These are phyloP conservation scores for Salticus scenicus DNA, from an alignment of 2,888 invertebrate species.

Conservation along the genomic window DNA sequence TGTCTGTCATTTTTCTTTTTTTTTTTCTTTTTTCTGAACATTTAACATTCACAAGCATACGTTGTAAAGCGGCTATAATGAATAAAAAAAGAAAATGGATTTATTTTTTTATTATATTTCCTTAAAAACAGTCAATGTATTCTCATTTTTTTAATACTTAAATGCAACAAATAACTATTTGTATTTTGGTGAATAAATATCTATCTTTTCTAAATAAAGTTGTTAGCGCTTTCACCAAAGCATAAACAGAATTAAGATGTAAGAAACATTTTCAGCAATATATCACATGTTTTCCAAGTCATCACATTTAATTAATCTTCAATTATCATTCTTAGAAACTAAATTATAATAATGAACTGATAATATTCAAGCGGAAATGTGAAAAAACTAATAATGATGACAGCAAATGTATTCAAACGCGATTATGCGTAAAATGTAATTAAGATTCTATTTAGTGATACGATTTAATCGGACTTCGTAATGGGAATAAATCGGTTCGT, in stretches of 20 bases:
- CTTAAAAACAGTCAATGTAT: too few relatives aligned
- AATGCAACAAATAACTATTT: too few relatives aligned
- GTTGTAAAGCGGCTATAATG: too few relatives aligned
- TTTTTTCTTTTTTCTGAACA: too few relatives aligned
- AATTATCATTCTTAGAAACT: constrained; percentile 13
- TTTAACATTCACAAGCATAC: too few relatives aligned
- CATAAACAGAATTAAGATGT: too few relatives aligned
- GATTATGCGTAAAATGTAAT: neutral
- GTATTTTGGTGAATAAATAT: too few relatives aligned
- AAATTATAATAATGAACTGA: constrained; percentile 27
- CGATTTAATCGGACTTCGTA: neutral
- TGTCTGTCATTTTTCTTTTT: neutral
- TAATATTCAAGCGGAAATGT: constrained; percentile 2
- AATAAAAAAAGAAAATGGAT: too few relatives aligned
- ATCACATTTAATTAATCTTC: constrained; percentile 31
- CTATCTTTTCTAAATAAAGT: too few relatives aligned
- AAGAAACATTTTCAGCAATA: neutral
- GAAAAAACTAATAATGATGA: constrained; percentile 2
- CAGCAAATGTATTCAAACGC: constrained; percentile 25
- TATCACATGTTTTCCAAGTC: neutral
- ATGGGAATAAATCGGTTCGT: neutral
- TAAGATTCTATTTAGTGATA: constrained; percentile 20
- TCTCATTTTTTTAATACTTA: too few relatives aligned
- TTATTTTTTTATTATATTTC: too few relatives aligned
- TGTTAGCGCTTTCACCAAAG: too few relatives aligned